Evolutionary conservation across 2,113 vertebrate genomes (phyloP).

Genomic region (Machaerirhynchus nigripectus): DNA sequence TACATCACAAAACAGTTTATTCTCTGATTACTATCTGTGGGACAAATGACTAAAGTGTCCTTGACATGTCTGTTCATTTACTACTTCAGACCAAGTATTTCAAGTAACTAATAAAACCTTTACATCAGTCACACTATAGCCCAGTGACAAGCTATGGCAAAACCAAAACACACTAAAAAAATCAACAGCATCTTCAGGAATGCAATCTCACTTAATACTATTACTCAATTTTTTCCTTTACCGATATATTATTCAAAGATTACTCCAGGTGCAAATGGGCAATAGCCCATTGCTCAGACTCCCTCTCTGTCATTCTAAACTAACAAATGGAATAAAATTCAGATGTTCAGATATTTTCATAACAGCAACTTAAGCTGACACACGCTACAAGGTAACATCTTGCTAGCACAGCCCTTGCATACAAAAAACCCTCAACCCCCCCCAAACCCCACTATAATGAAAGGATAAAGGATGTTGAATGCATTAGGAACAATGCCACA

Average conservation of each 20-base stretch:
- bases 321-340: not conserved
- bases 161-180: not conserved
- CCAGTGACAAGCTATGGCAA: not conserved
- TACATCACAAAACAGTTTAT: not conserved
- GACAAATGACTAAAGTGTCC: not conserved
- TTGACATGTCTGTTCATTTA: not conserved
- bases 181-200: not conserved
- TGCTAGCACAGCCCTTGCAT: not conserved
- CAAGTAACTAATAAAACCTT: not conserved
- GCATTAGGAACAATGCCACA: not conserved
- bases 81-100: not conserved
- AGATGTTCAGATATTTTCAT: not conserved
- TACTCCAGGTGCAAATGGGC: not conserved
- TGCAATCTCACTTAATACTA: not conserved
- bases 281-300: not conserved
- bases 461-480: not conserved
- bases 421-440: fast-evolving
- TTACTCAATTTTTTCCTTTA: not conserved
- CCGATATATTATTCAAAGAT: not conserved
- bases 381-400: not conserved
- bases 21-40: not conserved
- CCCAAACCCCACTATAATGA: not conserved
- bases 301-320: not conserved
- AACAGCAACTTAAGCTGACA: not conserved
- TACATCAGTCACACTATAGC: not conserved